Percentiles rank a stretch among this genome's conserved stretches.
Evolutionary conservation across 1,140 invertebrate species (phyloP).

Genomic region (Catajapyx aquilonaris): DNA sequence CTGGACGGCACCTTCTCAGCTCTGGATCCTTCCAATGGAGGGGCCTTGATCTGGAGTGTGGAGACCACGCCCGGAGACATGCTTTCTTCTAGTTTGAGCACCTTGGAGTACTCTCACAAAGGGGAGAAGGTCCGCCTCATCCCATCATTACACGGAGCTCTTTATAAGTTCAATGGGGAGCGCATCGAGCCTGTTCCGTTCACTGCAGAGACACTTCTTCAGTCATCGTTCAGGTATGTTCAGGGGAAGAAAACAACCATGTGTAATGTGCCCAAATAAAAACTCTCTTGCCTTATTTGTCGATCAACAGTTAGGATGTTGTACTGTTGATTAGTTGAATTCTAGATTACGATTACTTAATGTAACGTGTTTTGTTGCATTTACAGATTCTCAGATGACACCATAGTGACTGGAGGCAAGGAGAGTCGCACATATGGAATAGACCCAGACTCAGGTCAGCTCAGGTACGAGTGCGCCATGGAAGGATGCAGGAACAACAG

Average conservation of each 20-base stretch:
- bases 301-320: too few species aligned
- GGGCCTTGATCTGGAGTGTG: slow-evolving; percentile 48
- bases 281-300: too few species aligned
- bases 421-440: slow-evolving; percentile 38
- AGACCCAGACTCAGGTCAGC: slow-evolving; percentile 44
- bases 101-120: slow-evolving; percentile 62
- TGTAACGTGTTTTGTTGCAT: background rate
- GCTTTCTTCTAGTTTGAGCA: slow-evolving; percentile 63
- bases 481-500: slow-evolving; percentile 42
- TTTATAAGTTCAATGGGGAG: slow-evolving; percentile 80
- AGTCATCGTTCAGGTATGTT: slow-evolving; percentile 56
- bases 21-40: slow-evolving; percentile 40
- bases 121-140: slow-evolving; percentile 71
- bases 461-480: slow-evolving; percentile 56
- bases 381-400: too few species aligned
- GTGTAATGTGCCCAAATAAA: too few species aligned
- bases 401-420: slow-evolving; percentile 29
- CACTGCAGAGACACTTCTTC: slow-evolving; percentile 59
- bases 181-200: slow-evolving; percentile 68
- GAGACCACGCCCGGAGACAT: slow-evolving; percentile 47
- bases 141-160: slow-evolving; percentile 67
- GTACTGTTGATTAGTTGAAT: too few species aligned
- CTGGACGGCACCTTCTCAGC: slow-evolving; percentile 67
- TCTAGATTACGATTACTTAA: too few species aligned
- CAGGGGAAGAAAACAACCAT: too few species aligned